Percentiles rank a stretch among this genome's conserved stretches.
Evolutionary conservation across 2,113 vertebrate species (phyloP).

Genomic region (Oryzias melastigma): DNA sequence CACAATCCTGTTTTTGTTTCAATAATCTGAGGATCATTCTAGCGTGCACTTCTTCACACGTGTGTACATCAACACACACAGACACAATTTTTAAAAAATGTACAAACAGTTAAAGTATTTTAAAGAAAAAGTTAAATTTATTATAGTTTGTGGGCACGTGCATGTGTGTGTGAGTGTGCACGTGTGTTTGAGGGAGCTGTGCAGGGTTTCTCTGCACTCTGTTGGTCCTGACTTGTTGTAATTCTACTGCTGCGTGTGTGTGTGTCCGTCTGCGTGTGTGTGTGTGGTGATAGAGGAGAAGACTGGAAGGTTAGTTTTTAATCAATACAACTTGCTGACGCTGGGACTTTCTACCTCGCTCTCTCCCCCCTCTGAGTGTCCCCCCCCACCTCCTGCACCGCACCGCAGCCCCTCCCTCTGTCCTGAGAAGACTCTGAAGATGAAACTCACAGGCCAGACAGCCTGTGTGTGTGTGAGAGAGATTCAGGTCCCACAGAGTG

Average conservation of each 20-base stretch:
- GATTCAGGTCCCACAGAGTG: conserved; percentile 55
- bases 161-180: conserved; percentile 22
- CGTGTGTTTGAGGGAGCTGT: conserved; percentile 23
- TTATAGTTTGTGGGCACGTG: background rate
- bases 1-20: background rate
- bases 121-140: conserved; percentile 17
- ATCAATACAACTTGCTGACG: conserved; percentile 99
- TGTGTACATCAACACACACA: conserved; percentile 48
- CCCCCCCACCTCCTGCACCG: conserved; percentile 51
- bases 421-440: conserved; percentile 82
- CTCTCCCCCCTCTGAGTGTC: conserved; percentile 63
- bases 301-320: conserved; percentile 99
- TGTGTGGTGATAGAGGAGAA: conserved; percentile 86
- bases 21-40: conserved; percentile 14
- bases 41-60: conserved; percentile 71
- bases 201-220: conserved; percentile 25
- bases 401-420: conserved; percentile 71
- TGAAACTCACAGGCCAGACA: conserved; percentile 72
- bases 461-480: conserved; percentile 66
- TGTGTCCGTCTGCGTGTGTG: conserved; percentile 41
- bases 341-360: conserved; percentile 84
- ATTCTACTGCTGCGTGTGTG: conserved; percentile 55
- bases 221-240: conserved; percentile 57
- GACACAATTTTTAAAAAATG: conserved; percentile 48
- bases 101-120: conserved; percentile 36